Evolutionary conservation across 2,888 invertebrate species (phyloP).

Genomic region (Meta bourneti): DNA sequence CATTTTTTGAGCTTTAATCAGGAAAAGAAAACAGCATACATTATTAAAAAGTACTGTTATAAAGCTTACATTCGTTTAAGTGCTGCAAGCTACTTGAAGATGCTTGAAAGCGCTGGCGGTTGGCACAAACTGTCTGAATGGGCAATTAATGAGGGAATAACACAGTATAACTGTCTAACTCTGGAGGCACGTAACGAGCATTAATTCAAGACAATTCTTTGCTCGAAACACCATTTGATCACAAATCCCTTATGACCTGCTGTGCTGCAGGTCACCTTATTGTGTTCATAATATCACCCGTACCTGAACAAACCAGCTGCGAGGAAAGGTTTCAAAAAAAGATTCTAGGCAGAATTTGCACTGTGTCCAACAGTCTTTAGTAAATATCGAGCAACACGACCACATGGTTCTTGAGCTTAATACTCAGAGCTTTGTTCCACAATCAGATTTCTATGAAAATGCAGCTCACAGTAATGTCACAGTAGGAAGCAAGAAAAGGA

Average conservation of each 20-base stretch:
- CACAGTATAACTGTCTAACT: constrained; percentile 55
- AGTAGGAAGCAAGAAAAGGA: constrained; percentile 66
- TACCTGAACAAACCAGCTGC: constrained; percentile 72
- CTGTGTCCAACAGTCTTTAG: constrained; percentile 11
- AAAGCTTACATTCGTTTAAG: constrained; percentile 53
- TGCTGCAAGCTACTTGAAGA: constrained; percentile 67
- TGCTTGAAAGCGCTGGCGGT: constrained; percentile 51
- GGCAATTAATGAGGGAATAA: constrained; percentile 58
- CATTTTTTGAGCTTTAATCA: constrained; percentile 67
- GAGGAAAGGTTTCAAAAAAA: constrained; percentile 29
- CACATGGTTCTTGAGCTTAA: constrained; percentile 25
- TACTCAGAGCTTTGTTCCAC: constrained; percentile 3
- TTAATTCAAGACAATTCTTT: constrained; percentile 25
- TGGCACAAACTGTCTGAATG: constrained; percentile 72
- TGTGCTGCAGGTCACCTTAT: constrained; percentile 31
- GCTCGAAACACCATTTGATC: constrained; percentile 65
- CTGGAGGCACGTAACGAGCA: constrained; percentile 68
- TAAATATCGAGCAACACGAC: constrained; percentile 17
- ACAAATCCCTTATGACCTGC: constrained; percentile 36
- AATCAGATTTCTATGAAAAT: constrained; percentile 30
- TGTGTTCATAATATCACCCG: constrained; percentile 60
- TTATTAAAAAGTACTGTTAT: constrained; percentile 40
- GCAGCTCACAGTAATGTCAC: constrained; percentile 31
- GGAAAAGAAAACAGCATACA: constrained; percentile 53
- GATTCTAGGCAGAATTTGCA: constrained; percentile 24